Evolutionary conservation across 2,113 vertebrate genomes (phyloP).

Genomic region (Cyanoramphus novaezelandiae): DNA sequence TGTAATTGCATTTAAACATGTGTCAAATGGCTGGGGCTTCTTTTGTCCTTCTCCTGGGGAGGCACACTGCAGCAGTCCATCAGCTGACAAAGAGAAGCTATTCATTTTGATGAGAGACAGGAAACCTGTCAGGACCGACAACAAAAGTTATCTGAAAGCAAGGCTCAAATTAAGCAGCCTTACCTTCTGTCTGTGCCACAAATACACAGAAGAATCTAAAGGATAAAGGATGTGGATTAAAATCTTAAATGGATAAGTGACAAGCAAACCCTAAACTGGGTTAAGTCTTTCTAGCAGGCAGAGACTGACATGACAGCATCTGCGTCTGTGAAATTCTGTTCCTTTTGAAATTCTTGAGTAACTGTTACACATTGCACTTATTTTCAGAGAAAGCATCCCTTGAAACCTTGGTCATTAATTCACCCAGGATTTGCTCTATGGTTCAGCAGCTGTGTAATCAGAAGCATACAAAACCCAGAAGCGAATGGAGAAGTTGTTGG

Average conservation of each 20-base stretch:
- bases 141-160: background rate
- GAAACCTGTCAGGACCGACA: background rate
- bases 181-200: background rate
- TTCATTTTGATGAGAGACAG: background rate
- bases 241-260: conserved; percentile 1
- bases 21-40: background rate
- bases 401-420: background rate
- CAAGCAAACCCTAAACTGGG: background rate
- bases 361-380: background rate
- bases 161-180: background rate
- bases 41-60: background rate
- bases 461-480: background rate
- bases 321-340: background rate
- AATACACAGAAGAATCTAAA: background rate
- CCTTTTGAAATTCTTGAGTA: background rate
- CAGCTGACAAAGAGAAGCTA: background rate
- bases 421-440: background rate
- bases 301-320: background rate
- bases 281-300: background rate
- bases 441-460: background rate
- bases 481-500: background rate
- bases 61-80: too few relatives aligned
- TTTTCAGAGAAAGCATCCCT: background rate
- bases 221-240: background rate
- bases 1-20: background rate